These are phyloP conservation scores for Motacilla tschutschensis DNA, from an alignment of 2,113 vertebrate species.

Conservation along the genomic window DNA sequence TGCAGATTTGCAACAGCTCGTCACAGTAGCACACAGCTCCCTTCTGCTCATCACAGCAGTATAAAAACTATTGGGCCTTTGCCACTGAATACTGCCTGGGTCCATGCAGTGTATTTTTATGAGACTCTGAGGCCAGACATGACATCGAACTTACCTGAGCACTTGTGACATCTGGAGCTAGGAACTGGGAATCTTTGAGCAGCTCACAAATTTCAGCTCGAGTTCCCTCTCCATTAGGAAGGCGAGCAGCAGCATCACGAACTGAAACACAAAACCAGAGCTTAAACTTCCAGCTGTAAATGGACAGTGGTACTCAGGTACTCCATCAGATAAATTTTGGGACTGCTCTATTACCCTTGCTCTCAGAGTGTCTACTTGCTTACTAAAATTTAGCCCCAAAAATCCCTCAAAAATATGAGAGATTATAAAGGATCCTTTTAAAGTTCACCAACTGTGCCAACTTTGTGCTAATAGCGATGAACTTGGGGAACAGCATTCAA, in stretches of 20 bases:
- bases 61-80: not conserved
- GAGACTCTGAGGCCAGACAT: not conserved
- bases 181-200: slow-evolving; percentile 95
- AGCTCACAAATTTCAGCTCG: slow-evolving; percentile 96
- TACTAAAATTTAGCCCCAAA: not conserved
- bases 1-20: not conserved
- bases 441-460: not conserved
- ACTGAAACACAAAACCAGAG: slow-evolving; percentile 70
- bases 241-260: slow-evolving; percentile 92
- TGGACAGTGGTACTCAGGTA: not conserved
- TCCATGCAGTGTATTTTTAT: not conserved
- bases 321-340: not conserved
- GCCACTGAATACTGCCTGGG: not conserved
- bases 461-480: not conserved
- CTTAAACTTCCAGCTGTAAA: not conserved
- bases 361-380: not conserved
- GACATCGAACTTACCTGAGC: slow-evolving; percentile 80
- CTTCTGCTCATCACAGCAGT: not conserved
- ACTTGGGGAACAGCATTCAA: not conserved
- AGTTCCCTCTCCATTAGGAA: slow-evolving; percentile 96
- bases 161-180: slow-evolving; percentile 95
- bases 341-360: not conserved
- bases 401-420: not conserved
- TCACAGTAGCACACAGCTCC: not conserved
- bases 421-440: not conserved